Base-by-base conservation (phyloP, 2,113 vertebrate species). In the Marmota flaviventris region DNA sequence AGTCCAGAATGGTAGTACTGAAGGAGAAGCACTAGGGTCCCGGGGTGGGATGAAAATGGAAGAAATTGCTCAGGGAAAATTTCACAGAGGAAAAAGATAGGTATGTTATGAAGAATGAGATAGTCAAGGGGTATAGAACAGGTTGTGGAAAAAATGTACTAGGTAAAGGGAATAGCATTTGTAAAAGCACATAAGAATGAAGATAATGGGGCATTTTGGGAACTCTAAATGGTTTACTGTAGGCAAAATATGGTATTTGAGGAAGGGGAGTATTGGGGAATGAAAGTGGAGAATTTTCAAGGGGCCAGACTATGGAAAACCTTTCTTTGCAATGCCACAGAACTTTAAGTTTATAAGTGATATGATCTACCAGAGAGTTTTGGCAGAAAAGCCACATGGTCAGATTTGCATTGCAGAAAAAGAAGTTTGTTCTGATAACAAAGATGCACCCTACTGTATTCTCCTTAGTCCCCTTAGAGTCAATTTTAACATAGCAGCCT, bases 371-470 rank as follows among this genome's bases (percentile, higher is more conserved):
- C 37, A 61, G 77, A 61, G 75, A 56, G 8, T 79, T 85, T 67
- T 67, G 56, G 32, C 65, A 85, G 78, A 89, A 94, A 65, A 69
- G 4, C 22, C 18, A 61, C 27, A 61, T 39, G 27, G 25, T 89
- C 27, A 85, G 67, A 69, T 85, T 51, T 81, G 25, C 48, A 73
- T 42, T 89, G 42, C 45, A 94, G 81, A 79, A 63, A 85, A 88
- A 83, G n/a, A 25, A 67, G 14, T 34, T 32, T 67, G 78, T 18
- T 94, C 32, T 92, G 24, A 79, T 70, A 88, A 79, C 22, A 95
- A 25, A 53, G 45, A 70, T 45, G 24, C 24, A 87, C 69, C 29
- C 73, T 81, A n/a, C 85, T 96, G 37, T 45, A 76, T 92, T 91
- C 76, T 86, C 14, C 24, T 20, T 53, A 76, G 51, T 58, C 27